A percentile compares a stretch with the other conserved stretches of the same genome.
These are phyloP conservation scores for Tribolium madens DNA, from an alignment of 1,140 invertebrate genomes.

Conservation along the genomic window DNA sequence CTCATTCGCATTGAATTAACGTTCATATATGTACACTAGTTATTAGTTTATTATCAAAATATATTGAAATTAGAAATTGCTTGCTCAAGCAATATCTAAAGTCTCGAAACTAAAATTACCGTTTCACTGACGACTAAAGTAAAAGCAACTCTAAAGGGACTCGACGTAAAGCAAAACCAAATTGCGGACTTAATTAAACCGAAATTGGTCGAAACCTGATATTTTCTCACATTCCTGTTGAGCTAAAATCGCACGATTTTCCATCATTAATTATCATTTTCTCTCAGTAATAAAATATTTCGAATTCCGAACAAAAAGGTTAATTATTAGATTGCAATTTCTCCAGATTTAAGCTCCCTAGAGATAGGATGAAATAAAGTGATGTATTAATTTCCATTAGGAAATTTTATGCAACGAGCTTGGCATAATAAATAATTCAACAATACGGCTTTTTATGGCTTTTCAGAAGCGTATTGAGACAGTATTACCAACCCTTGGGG, in stretches of 20 bases:
- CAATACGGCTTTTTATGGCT: conserved; percentile 20
- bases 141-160: neutral
- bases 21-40: neutral
- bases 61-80: neutral
- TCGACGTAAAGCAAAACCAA: neutral
- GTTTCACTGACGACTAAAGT: neutral
- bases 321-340: neutral
- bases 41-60: neutral
- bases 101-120: neutral
- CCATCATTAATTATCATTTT: conserved; percentile 3
- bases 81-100: neutral
- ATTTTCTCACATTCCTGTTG: conserved; percentile 29
- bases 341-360: no score
- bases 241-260: neutral
- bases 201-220: conserved; percentile 20
- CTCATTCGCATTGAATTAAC: neutral
- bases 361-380: neutral
- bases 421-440: conserved; percentile 20
- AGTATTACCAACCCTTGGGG: neutral
- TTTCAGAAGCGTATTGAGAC: conserved; percentile 8
- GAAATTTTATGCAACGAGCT: neutral
- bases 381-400: conserved; percentile 32
- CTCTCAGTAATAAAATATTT: conserved; percentile 9
- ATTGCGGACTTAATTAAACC: conserved; percentile 38
- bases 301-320: neutral